Evolutionary conservation across 2,113 vertebrate species (phyloP), one percentile per base, ranked within the genome.

Genomic region (Leptocoma aspasia): DNA sequence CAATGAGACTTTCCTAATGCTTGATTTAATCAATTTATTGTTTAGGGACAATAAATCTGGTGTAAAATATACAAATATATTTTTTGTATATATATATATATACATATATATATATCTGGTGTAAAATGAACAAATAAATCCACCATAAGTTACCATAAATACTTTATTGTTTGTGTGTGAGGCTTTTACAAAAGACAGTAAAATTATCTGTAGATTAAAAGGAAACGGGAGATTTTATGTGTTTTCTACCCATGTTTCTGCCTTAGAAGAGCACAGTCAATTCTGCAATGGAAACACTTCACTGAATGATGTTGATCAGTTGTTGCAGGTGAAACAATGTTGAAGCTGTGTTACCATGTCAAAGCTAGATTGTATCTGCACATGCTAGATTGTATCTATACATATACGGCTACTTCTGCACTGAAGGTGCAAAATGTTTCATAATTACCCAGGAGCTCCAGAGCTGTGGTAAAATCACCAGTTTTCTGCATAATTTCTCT

Each of bases 361-460:
- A 45, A 72, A 79, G 42, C 11, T 37, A 84, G 63, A 59, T n/a
- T 87, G 61, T 71, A 71, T 33, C 23, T 45, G 47, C n/a, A 33
- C 9, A 7, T 7, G 27, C 4, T 13, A 78, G 45, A 42, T 21
- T 69, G 45, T 69, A 49, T 13, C 24, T n/a, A n/a, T 37, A 47
- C 8, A 7, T 5, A 15, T 4, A 13, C 0, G 20, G 6, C 11
- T 41, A 28, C 26, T 5, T 39, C 45, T 27, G 24, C 47, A 23
- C 10, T 26, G 63, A 22, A 18, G 6, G 24, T 3, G 11, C 50
- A 65, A 26, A 33, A 15, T 13, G 11, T 31, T 83, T 65, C 37
- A 15, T 23, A 35, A 28, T 92, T 96, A 99, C 99, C 99, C 26
- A 98, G 94, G 61, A 99, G 98, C 94, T 97, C 97, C 84, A 99